Evolutionary conservation across 1,140 invertebrate genomes (phyloP).

Genomic region (Heliconius himera): DNA sequence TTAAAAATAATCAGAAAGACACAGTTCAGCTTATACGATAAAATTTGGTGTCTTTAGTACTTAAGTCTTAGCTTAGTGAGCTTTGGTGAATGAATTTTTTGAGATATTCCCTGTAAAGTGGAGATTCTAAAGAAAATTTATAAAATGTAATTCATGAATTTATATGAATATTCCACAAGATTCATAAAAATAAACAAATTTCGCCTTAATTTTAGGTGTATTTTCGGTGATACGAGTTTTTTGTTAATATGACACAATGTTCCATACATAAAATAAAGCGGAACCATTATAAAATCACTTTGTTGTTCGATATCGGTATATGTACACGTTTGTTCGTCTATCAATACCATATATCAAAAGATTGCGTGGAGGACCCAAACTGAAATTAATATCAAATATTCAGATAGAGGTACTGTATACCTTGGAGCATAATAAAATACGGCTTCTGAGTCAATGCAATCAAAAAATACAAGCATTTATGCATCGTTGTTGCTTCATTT

Average conservation of each 20-base stretch:
- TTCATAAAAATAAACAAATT: background rate
- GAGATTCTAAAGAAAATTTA: background rate
- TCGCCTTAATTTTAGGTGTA: background rate
- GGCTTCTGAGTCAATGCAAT: no score
- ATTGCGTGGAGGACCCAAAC: no score
- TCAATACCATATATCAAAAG: no score
- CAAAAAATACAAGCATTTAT: no score
- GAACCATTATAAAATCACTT: no score
- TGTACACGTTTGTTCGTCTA: no score
- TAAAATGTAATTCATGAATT: constrained; percentile 1
- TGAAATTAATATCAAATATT: no score
- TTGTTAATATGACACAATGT: background rate
- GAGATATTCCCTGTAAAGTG: background rate
- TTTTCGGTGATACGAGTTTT: no score
- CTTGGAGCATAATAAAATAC: no score
- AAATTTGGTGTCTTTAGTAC: background rate
- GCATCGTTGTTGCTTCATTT: no score
- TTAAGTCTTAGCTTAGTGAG: background rate
- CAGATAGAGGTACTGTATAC: no score
- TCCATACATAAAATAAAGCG: background rate
- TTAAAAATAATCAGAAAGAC: background rate
- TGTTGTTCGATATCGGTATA: no score
- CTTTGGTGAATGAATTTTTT: background rate
- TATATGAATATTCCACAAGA: background rate
- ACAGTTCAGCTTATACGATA: background rate